Conservation (phyloP, 2,888 invertebrate species). For the Pterobdella sp. region DNA sequence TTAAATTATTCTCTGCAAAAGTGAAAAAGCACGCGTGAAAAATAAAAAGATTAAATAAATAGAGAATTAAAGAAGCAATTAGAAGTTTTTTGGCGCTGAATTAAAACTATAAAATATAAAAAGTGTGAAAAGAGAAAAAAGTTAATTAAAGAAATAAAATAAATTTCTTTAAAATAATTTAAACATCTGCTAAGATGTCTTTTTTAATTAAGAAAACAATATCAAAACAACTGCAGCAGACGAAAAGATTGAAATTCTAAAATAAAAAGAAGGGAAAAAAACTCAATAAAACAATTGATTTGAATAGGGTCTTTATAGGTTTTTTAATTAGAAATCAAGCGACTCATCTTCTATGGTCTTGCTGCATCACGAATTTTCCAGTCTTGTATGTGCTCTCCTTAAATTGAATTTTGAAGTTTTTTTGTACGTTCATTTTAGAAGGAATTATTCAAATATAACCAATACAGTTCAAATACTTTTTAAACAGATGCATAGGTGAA, state of each 20-base stretch:
- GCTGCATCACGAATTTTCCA: too few relatives aligned
- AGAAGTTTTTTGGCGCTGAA: not conserved
- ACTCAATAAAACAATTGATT: constrained; percentile 2
- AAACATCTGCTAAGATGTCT: not conserved
- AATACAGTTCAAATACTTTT: too few relatives aligned
- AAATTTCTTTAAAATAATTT: not conserved
- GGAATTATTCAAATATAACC: too few relatives aligned
- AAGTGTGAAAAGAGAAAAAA: constrained; percentile 1
- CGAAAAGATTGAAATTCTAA: not conserved
- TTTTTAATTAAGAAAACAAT: not conserved
- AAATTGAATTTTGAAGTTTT: not conserved
- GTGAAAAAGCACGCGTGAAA: not conserved
- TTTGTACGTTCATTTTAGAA: not conserved
- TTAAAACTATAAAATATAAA: constrained; percentile 2
- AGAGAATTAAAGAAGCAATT: not conserved
- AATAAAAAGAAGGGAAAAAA: not conserved
- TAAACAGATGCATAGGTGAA: too few relatives aligned
- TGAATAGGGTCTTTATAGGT: too few relatives aligned
- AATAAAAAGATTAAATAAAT: not conserved
- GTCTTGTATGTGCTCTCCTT: not conserved
- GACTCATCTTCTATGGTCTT: too few relatives aligned
- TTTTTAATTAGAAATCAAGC: too few relatives aligned
- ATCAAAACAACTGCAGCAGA: not conserved
- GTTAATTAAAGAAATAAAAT: constrained; percentile 1
- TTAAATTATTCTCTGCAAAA: too few relatives aligned